Evolutionary conservation across 2,797 vertebrate species (phyloP).

Genomic region (Hylomyscus alleni): DNA sequence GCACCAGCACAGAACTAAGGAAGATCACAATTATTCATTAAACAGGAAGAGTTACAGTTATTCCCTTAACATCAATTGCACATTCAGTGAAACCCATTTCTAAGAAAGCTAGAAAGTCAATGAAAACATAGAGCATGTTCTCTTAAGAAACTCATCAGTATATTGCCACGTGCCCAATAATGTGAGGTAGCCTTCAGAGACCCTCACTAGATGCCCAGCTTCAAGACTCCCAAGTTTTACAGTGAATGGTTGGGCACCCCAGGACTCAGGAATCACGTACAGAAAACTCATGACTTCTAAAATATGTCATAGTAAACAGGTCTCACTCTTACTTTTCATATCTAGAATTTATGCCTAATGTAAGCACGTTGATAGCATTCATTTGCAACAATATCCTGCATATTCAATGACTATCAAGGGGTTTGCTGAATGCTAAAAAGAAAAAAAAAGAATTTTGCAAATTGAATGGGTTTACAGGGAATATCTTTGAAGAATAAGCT

Average conservation of each 20-base stretch:
- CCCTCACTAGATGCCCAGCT: background rate
- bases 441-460: background rate
- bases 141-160: background rate
- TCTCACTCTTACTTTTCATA: constrained; percentile 2
- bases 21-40: background rate
- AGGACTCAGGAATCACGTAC: background rate
- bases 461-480: background rate
- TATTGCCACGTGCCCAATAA: background rate
- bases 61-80: background rate
- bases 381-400: constrained; percentile 7
- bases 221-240: background rate
- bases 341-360: background rate
- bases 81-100: background rate
- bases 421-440: constrained; percentile 24
- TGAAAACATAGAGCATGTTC: background rate
- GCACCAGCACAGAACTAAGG: background rate
- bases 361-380: background rate
- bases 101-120: background rate
- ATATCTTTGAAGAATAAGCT: background rate
- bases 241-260: background rate
- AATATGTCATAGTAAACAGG: background rate
- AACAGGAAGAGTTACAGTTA: background rate
- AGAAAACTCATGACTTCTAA: constrained; percentile 46
- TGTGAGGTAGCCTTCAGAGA: background rate
- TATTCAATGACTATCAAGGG: background rate